phyloP scores from a whole-genome alignment of 2,113 vertebrate species.

The Rafetus swinhoei region DNA sequence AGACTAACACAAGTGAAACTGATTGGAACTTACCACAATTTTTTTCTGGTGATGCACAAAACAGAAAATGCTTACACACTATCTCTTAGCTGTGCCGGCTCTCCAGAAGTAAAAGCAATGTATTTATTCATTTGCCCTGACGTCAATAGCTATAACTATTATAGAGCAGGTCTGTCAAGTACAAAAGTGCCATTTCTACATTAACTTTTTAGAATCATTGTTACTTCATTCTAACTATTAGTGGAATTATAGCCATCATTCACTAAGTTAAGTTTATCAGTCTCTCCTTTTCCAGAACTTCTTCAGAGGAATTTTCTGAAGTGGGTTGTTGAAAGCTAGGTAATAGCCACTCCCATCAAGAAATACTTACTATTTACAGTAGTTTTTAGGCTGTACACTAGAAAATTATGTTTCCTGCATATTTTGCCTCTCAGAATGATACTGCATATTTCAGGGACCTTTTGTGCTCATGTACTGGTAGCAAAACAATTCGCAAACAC shows the following conservation, averaged over 20 bases:
- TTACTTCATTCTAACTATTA: background rate
- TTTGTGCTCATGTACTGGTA: accelerated
- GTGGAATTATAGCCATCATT: background rate
- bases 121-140: background rate
- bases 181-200: background rate
- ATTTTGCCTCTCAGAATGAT: background rate
- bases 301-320: background rate
- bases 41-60: background rate
- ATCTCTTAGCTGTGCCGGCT: background rate
- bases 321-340: background rate
- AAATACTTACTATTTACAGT: background rate
- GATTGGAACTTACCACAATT: background rate
- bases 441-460: background rate
- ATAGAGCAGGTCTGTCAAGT: background rate
- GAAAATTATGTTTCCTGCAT: background rate
- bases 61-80: background rate
- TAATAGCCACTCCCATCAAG: background rate
- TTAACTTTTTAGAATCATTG: background rate
- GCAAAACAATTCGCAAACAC: background rate
- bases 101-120: background rate
- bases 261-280: background rate
- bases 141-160: background rate
- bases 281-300: background rate
- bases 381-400: background rate
- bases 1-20: background rate